A percentile compares a stretch with the other conserved stretches of the same genome.
phyloP scores from a whole-genome alignment of 2,113 vertebrate genomes.

The Cnemophilus loriae region DNA sequence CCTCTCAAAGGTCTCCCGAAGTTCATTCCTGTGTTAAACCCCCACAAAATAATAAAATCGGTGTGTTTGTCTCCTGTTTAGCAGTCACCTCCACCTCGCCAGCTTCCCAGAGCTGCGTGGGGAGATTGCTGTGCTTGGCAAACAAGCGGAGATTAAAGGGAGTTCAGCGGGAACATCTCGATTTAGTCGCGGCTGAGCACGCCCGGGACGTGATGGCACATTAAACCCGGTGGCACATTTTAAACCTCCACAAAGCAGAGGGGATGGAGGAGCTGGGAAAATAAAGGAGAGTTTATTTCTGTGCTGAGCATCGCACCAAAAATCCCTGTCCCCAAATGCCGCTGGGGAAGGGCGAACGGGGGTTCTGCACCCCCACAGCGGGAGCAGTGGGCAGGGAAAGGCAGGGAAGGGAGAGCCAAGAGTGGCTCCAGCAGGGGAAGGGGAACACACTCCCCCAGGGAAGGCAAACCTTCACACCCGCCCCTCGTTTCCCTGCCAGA shows the following conservation, averaged over 20 bases:
- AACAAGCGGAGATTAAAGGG: constrained; percentile 10
- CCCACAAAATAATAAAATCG: neutral
- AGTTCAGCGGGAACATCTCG: constrained; percentile 21
- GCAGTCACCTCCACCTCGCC: constrained; percentile 8
- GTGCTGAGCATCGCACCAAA: neutral
- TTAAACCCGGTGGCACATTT: neutral
- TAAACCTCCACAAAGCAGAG: neutral
- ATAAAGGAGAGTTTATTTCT: neutral
- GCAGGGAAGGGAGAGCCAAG: neutral
- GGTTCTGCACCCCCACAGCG: accelerated
- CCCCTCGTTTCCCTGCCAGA: neutral
- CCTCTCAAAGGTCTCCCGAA: neutral
- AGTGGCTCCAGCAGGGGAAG: accelerated
- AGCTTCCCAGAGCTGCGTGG: neutral
- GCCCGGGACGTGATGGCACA: neutral
- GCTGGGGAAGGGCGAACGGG: accelerated
- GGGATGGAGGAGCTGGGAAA: neutral
- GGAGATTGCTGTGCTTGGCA: constrained; percentile 27
- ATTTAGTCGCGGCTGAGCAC: neutral
- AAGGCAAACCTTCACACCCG: neutral
- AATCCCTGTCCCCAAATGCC: neutral
- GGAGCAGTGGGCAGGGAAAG: neutral
- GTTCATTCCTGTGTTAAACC: neutral
- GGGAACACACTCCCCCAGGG: neutral
- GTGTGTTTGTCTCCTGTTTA: neutral